Conservation (phyloP, 2,888 invertebrate species). For the Hirtodrosophila histrioides region DNA sequence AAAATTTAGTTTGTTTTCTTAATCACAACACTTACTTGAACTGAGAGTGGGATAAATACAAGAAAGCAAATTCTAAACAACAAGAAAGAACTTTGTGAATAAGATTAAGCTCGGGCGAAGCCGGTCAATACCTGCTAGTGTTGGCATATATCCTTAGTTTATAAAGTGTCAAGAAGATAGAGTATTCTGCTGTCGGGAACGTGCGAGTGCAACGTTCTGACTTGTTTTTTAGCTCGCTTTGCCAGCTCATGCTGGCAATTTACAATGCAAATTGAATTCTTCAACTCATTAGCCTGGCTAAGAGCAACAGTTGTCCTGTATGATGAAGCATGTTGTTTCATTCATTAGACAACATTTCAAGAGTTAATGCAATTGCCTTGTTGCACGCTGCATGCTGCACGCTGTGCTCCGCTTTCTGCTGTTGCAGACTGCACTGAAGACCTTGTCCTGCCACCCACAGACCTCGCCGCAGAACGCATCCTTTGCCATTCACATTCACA, state of each 20-base stretch:
- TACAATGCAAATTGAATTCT: conserved; percentile 41
- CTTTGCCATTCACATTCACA: conserved; percentile 13
- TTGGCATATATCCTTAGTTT: no score
- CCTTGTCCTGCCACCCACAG: conserved; percentile 29
- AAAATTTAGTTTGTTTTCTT: no score
- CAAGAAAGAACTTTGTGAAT: no score
- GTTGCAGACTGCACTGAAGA: conserved; percentile 28
- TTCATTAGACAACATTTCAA: conserved; percentile 60
- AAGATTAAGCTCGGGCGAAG: no score
- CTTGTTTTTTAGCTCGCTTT: neutral
- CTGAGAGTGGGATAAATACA: no score
- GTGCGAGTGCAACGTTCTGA: no score
- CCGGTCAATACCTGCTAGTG: no score
- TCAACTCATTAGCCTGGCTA: conserved; percentile 37
- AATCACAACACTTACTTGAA: no score
- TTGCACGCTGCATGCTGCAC: neutral
- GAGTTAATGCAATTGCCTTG: conserved; percentile 63
- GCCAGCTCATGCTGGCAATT: conserved; percentile 9
- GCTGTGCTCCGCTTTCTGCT: conserved; percentile 30
- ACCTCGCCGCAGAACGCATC: conserved; percentile 16
- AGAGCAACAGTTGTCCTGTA: conserved; percentile 60
- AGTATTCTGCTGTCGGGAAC: no score
- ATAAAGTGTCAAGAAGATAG: no score
- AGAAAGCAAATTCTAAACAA: no score
- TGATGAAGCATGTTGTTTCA: conserved; percentile 50